Percentiles rank a stretch among this genome's conserved stretches.
Conservation (phyloP, 2,888 invertebrate species). For the Mimumesa dahlbomi region DNA sequence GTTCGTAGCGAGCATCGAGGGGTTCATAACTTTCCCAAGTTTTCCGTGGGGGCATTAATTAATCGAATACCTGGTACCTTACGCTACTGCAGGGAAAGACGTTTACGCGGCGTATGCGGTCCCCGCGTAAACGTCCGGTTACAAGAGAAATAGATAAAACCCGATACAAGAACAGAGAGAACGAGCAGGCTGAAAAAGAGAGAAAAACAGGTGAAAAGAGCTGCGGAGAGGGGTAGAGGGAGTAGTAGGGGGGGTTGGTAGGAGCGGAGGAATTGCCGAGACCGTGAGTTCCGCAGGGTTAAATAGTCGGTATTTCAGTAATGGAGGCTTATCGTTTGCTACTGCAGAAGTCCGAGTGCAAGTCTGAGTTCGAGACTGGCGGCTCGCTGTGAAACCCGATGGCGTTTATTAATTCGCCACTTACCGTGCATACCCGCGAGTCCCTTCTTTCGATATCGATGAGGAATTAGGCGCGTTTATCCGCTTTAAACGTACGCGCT, state of each 20-base stretch:
- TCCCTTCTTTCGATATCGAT: conserved; percentile 58
- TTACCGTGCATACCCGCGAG: conserved; percentile 57
- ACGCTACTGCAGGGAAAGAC: conserved; percentile 26
- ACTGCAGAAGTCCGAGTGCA: conserved; percentile 64
- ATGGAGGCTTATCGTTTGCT: conserved; percentile 75
- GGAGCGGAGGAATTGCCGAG: conserved; percentile 35
- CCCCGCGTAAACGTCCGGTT: conserved; percentile 5
- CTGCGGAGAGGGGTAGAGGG: background rate
- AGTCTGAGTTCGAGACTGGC: conserved; percentile 19
- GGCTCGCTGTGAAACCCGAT: conserved; percentile 5
- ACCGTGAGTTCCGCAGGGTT: conserved; percentile 62
- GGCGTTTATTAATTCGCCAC: conserved; percentile 73
- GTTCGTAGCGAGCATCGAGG: conserved; percentile 28
- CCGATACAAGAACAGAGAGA: conserved; percentile 7
- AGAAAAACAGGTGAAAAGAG: background rate
- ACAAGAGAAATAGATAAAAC: conserved; percentile 42
- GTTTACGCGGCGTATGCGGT: background rate
- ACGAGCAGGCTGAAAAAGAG: background rate
- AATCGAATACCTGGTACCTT: conserved; percentile 42
- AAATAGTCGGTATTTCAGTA: conserved; percentile 72
- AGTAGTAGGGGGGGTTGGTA: conserved; percentile 4
- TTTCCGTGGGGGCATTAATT: conserved; percentile 52
- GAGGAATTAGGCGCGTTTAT: conserved; percentile 56
- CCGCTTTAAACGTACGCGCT: conserved; percentile 3
- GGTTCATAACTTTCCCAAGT: conserved; percentile 50